These are phyloP conservation scores for Tromatobia lineatoria DNA, from an alignment of 2,888 invertebrate genomes.

Conservation along the genomic window DNA sequence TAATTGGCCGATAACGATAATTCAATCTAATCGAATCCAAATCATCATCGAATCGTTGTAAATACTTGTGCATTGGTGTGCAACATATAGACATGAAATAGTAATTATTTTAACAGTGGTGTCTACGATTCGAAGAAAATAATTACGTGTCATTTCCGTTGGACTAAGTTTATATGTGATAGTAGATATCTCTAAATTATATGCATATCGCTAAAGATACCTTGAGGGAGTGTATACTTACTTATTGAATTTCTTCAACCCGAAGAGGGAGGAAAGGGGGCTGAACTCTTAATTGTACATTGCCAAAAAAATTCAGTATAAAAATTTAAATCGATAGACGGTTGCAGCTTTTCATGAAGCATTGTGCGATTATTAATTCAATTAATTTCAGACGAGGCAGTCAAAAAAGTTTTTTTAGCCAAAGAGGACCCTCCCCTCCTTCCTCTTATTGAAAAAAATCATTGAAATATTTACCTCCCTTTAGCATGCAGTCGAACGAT, in stretches of 20 bases:
- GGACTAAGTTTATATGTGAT: slow-evolving; percentile 1
- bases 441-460: no score
- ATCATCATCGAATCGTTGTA: slow-evolving; percentile 26
- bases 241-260: no score
- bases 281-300: no score
- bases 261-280: no score
- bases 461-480: no score
- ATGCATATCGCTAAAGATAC: background rate
- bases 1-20: slow-evolving; percentile 5
- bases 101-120: background rate
- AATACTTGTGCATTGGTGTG: slow-evolving; percentile 4
- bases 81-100: background rate
- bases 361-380: no score
- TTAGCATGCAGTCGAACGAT: no score
- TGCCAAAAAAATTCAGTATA: background rate
- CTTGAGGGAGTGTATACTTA: background rate
- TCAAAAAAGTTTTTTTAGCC: no score
- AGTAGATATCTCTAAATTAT: background rate
- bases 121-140: background rate
- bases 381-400: no score
- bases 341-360: no score
- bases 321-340: no score
- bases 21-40: slow-evolving; percentile 11
- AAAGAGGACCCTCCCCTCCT: no score
- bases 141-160: background rate